Base-by-base conservation (phyloP, 2,888 invertebrate genomes). In the Sipunculus nudus region DNA sequence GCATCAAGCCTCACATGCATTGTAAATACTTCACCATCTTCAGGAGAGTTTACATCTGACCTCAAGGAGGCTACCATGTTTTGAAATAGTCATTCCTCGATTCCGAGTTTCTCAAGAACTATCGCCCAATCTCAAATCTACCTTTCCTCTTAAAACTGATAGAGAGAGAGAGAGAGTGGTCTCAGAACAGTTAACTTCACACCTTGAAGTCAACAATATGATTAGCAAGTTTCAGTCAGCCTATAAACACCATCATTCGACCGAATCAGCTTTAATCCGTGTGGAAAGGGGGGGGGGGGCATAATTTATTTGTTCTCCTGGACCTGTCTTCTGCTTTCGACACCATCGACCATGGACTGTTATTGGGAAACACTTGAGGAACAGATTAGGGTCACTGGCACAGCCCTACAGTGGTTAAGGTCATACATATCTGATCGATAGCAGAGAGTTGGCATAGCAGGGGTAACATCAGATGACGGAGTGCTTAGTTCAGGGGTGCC, bases 101-200 rank as follows among this genome's bases (percentile, higher is more conserved):
- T 39, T 19, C 19, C 3, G 23, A 52, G 8, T 19, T 38, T 5
- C 39, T 25, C 25, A 43, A 53, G 23, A 53, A 53, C 53, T 53
- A 53, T 31, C 45, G 43, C 3, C 53, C 53, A 10, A 43, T 53
- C 2, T 43, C 43, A 3, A 53, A 53, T n/a, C 43, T 53, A 10
- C n/a, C 21, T 3, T 53, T 43, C 28, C 10, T 53, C 21, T 25
- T 43, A 13, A 53, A 53, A n/a, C 16, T 53, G 19, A 38, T 53
- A 19, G 41, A 53, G 43, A 53, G 40, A 43, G 53, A 19, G 41
- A 53, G 43, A 53, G 40, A 43, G 53, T 26, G 3, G 53, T 53
- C n/a, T 23, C 43, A n/a, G 26, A 21, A 19, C 39, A 40, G 28
- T 40, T 43, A 10, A 23, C 23, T n/a, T 3, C 21, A n/a, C 31